Evolutionary conservation across 2,113 vertebrate species (phyloP), one percentile per base, ranked within the genome.

Genomic region (Solenodon paradoxus): DNA sequence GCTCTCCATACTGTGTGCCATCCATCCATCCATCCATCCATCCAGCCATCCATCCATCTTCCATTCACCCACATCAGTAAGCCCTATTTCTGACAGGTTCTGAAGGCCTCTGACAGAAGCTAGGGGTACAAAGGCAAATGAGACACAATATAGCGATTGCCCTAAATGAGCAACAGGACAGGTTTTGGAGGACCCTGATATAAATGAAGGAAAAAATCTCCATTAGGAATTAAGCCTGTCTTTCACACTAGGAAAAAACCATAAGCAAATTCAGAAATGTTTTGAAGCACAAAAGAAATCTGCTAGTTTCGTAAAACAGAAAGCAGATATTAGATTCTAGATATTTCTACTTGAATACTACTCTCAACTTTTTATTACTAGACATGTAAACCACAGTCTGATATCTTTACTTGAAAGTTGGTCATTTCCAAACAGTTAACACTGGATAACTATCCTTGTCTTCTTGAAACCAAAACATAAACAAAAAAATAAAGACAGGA

Each of bases 391-490:
- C 38, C 5, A 94, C 4, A 45, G 7, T 68, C 64, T 88, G 80
- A 80, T 74, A 95, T 55, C 69, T 35, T 94, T 92, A 85, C n/a
- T 81, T 74, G 20, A 88, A 92, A 95, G 40, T 45, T 91, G n/a
- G 10, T 66, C 32, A 74, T 68, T 90, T 93, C 61, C 40, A 72
- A 94, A 85, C 13, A 94, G 82, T 91, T 93, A 77, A 75, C 42
- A 89, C 7, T 81, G 13, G 59, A 86, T 32, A 72, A 80, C 93
- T 47, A 85, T n/a, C 30, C 78, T 53, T 92, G 49, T 86, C 49
- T 68, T 94, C 35, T 92, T 71, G 32, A 97, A 97, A 51, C 26
- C 49, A 92, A 95, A 92, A 84, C 32, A 63, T 20, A 55, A 91
- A 81, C 40, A n/a, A 82, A 72, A 88, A 49, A 88, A 47, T 66